Evolutionary conservation across 1,140 invertebrate species (phyloP).

Genomic region (Zophobas atratus): DNA sequence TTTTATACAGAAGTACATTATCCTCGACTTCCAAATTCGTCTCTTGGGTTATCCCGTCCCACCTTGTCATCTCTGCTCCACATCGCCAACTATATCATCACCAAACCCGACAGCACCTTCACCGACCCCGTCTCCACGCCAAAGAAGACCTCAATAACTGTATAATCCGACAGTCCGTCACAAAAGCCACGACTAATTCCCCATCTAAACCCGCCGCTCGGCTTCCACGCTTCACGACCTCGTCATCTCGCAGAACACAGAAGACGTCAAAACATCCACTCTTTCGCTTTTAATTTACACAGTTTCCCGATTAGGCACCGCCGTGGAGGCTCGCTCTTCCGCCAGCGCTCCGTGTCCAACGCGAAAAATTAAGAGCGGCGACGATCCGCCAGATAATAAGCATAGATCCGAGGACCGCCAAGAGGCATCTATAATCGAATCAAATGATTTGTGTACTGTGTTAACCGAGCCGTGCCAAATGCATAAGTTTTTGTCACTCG

Average conservation of each 20-base stretch:
- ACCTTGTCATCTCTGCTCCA: too few species aligned
- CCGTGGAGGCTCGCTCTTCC: too few species aligned
- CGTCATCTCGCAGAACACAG: not conserved
- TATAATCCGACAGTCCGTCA: too few species aligned
- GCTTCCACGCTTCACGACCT: not conserved
- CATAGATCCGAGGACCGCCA: constrained; percentile 33
- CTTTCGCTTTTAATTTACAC: not conserved
- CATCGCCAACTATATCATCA: too few species aligned
- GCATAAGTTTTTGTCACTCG: constrained; percentile 22
- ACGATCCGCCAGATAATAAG: not conserved
- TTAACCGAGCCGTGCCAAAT: constrained; percentile 23
- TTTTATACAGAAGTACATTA: too few species aligned
- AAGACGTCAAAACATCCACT: not conserved
- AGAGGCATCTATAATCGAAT: constrained; percentile 38
- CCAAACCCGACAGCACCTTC: too few species aligned
- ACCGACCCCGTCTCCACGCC: too few species aligned
- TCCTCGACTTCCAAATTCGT: too few species aligned
- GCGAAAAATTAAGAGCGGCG: constrained; percentile 8
- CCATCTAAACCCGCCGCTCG: too few species aligned
- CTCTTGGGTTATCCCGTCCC: too few species aligned
- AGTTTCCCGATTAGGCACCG: not conserved
- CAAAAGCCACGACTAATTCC: too few species aligned
- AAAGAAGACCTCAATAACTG: too few species aligned
- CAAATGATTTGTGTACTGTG: constrained; percentile 40
- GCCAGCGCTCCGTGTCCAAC: not conserved